phyloP scores from a whole-genome alignment of 2,113 vertebrate species.

The Neopipo cinnamomea region DNA sequence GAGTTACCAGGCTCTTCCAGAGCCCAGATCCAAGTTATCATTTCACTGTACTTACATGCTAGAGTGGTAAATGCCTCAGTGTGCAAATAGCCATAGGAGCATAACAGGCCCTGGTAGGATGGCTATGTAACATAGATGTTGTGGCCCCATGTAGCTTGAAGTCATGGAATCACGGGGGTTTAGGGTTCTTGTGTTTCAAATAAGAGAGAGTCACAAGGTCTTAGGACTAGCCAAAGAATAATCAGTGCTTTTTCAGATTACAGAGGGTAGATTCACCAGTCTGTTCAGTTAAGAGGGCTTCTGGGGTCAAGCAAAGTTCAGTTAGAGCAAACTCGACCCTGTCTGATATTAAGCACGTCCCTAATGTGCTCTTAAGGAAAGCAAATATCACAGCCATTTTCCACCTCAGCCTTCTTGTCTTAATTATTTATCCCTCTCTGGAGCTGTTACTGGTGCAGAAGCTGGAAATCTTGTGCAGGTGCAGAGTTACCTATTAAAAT shows the following conservation, averaged over 20 bases:
- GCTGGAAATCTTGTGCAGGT: conserved; percentile 52
- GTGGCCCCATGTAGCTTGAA: neutral
- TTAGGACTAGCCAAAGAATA: neutral
- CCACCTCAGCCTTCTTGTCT: conserved; percentile 30
- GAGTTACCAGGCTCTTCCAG: neutral
- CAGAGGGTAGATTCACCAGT: neutral
- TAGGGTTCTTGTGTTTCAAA: neutral
- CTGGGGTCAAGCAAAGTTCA: conserved; percentile 44
- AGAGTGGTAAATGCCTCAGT: neutral
- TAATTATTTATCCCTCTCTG: conserved; percentile 59
- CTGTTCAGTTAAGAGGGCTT: conserved; percentile 4
- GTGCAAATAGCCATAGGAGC: neutral
- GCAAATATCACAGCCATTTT: conserved; percentile 33
- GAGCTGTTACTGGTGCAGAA: conserved; percentile 49
- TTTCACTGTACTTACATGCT: neutral
- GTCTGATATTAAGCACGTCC: conserved; percentile 17
- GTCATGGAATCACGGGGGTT: neutral
- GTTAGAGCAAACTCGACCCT: neutral
- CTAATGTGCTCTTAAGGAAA: conserved; percentile 22
- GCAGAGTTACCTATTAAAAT: conserved; percentile 44
- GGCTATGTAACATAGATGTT: neutral
- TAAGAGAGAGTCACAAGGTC: neutral
- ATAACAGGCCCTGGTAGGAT: neutral
- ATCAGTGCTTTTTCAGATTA: neutral
- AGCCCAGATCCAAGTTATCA: neutral